phyloP scores from a whole-genome alignment of 2,797 vertebrate genomes.

The Gadopsis marmoratus region DNA sequence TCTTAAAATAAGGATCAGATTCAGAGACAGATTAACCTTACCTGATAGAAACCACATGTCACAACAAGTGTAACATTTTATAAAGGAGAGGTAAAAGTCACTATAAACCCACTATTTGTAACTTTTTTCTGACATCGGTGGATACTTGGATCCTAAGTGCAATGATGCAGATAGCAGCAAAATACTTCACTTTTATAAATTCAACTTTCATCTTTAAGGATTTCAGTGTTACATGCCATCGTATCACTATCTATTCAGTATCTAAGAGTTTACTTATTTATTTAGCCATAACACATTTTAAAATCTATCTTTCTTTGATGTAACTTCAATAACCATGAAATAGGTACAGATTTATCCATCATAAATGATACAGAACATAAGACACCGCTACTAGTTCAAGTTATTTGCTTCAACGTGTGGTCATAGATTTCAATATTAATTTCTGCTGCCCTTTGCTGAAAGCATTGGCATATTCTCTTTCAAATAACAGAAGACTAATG shows the following conservation, averaged over 20 bases:
- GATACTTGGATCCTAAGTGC: neutral
- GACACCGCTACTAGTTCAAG: neutral
- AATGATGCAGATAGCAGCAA: neutral
- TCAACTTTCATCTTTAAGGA: neutral
- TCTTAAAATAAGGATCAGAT: neutral
- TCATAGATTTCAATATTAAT: conserved; percentile 26
- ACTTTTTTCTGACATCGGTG: neutral
- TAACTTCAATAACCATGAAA: neutral
- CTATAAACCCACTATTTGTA: neutral
- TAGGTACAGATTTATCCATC: neutral
- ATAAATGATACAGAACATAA: neutral
- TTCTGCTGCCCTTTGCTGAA: conserved; percentile 35
- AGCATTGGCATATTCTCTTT: conserved; percentile 39
- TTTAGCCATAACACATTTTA: neutral
- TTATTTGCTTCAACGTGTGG: neutral
- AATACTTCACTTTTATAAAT: neutral
- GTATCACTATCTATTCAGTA: neutral
- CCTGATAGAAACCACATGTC: neutral
- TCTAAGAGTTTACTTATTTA: too few relatives aligned
- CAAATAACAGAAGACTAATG: conserved; percentile 56
- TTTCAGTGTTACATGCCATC: neutral
- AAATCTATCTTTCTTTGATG: neutral
- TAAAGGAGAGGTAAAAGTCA: too few relatives aligned
- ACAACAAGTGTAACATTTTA: neutral
- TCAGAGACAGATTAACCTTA: neutral